Conservation (phyloP, 2,113 vertebrate species). For the Gobio gobio region DNA sequence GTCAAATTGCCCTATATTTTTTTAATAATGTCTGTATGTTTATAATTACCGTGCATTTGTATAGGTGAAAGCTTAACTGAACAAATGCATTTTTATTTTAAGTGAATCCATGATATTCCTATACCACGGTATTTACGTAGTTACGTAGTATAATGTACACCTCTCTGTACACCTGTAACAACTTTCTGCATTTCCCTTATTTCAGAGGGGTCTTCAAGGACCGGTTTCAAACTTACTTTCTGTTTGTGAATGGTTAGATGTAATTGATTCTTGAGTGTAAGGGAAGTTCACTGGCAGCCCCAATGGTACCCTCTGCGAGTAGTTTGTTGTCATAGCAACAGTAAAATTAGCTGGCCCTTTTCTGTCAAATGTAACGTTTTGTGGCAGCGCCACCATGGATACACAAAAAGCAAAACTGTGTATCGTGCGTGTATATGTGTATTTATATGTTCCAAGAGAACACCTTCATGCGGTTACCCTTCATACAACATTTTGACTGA, state of each 20-base stretch:
- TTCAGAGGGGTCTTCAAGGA: neutral
- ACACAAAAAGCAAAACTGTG: conserved; percentile 72
- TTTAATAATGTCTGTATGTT: neutral
- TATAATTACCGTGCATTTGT: neutral
- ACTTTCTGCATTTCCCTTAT: neutral
- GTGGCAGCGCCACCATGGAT: conserved; percentile 78
- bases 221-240: neutral
- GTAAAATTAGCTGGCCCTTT: conserved; percentile 81
- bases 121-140: too few relatives aligned
- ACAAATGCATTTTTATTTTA: too few relatives aligned
- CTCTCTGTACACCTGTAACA: neutral
- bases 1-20: neutral
- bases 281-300: conserved; percentile 63
- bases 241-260: neutral
- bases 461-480: conserved; percentile 50
- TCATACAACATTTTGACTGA: neutral
- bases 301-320: conserved; percentile 70
- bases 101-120: too few relatives aligned
- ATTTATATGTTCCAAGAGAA: conserved; percentile 63
- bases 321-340: conserved; percentile 84
- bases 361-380: conserved; percentile 82
- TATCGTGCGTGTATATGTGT: conserved; percentile 49
- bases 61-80: neutral
- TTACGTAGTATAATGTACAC: too few relatives aligned
- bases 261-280: conserved; percentile 23